phyloP scores from a whole-genome alignment of 1,140 invertebrate species.

The Sarcophaga bullata region DNA sequence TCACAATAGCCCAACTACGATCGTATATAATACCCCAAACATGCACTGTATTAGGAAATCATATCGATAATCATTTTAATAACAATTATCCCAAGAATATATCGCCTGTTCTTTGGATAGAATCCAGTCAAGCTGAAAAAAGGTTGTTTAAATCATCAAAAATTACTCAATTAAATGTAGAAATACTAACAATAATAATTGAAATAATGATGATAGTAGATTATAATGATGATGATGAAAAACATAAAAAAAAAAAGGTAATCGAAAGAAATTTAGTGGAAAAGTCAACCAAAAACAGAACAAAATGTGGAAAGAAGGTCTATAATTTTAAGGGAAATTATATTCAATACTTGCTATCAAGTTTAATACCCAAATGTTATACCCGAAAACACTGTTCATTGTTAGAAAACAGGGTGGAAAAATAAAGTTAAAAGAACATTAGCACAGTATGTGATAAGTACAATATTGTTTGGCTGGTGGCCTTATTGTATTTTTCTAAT shows the following conservation, averaged over 20 bases:
- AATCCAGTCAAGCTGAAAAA: neutral
- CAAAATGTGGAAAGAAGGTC: no score
- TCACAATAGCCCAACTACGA: neutral
- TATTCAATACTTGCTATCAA: neutral
- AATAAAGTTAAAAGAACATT: neutral
- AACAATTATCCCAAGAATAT: no score
- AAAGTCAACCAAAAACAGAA: neutral
- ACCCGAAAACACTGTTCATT: neutral
- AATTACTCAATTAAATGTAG: neutral
- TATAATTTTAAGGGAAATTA: constrained; percentile 16
- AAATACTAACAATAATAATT: neutral
- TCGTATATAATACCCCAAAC: neutral
- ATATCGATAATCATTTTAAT: neutral
- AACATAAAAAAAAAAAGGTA: neutral
- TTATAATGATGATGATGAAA: neutral
- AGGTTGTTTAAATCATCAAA: neutral
- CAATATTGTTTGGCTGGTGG: neutral
- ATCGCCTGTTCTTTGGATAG: neutral
- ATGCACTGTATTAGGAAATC: neutral
- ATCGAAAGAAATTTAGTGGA: constrained; percentile 7
- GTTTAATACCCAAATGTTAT: neutral
- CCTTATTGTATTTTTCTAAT: no score
- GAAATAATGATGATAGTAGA: neutral
- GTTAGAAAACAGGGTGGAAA: neutral
- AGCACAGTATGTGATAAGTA: constrained; percentile 11